A percentile compares a stretch with the other conserved stretches of the same genome.
Conservation (phyloP, 2,888 invertebrate genomes). For the Zygaena filipendulae region DNA sequence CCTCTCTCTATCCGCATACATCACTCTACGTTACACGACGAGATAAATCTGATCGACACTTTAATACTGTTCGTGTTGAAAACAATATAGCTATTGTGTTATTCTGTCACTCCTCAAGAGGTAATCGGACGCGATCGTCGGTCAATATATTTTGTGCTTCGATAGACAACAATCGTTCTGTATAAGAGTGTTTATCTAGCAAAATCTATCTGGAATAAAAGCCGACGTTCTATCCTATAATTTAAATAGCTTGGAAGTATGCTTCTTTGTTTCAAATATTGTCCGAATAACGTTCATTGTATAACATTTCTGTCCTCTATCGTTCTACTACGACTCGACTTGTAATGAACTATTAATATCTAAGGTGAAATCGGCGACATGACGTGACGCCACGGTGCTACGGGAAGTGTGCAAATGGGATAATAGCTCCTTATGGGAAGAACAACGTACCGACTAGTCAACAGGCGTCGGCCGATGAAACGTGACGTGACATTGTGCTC, state of each 20-base stretch:
- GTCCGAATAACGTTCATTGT: constrained; percentile 64
- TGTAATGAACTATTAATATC: constrained; percentile 60
- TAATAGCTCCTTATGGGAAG: constrained; percentile 24
- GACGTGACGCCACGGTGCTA: constrained; percentile 20
- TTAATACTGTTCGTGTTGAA: constrained; percentile 61
- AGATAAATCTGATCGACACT: constrained; percentile 54
- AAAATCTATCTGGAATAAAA: constrained; percentile 67
- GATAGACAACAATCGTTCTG: constrained; percentile 52
- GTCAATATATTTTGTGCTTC: constrained; percentile 61
- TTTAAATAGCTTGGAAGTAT: constrained; percentile 65
- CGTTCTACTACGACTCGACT: constrained; percentile 67
- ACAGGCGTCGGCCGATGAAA: constrained; percentile 20
- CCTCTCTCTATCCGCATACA: constrained; percentile 52
- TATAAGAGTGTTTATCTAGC: constrained; percentile 61
- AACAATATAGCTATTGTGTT: constrained; percentile 48
- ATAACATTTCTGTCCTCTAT: constrained; percentile 50
- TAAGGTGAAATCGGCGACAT: constrained; percentile 37
- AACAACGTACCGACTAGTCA: constrained; percentile 13
- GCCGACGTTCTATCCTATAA: constrained; percentile 63
- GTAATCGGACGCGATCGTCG: constrained; percentile 53
- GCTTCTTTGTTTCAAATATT: constrained; percentile 62
- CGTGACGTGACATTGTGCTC: constrained; percentile 40
- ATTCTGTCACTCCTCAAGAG: constrained; percentile 43
- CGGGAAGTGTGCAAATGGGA: constrained; percentile 21
- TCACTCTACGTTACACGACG: constrained; percentile 56